phyloP scores from a whole-genome alignment of 2,113 vertebrate species.

The Sus scrofa region DNA sequence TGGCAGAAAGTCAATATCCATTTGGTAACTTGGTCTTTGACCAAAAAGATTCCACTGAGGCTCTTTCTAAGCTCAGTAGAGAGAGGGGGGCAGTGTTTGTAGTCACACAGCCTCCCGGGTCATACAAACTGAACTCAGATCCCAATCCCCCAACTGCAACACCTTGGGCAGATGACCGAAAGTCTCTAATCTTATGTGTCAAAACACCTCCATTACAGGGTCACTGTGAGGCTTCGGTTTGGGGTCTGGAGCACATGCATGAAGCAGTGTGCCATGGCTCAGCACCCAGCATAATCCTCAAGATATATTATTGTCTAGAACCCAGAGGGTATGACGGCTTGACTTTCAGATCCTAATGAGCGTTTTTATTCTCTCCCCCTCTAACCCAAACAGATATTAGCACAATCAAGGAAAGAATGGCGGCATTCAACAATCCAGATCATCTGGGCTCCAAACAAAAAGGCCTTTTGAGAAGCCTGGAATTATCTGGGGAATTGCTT shows the following conservation, averaged over 20 bases:
- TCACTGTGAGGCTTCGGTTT: not conserved
- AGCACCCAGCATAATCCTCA: not conserved
- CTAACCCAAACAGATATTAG: not conserved
- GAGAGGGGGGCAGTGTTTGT: not conserved
- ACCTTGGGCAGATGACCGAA: not conserved
- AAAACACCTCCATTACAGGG: not conserved
- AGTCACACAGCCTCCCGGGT: not conserved
- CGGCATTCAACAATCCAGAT: not conserved
- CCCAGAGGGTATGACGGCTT: not conserved
- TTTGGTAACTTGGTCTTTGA: constrained; percentile 14
- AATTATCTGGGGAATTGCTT: not conserved
- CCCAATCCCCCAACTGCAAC: not conserved
- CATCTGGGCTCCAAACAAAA: not conserved
- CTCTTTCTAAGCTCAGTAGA: constrained; percentile 3
- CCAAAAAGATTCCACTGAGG: not conserved
- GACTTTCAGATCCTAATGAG: not conserved
- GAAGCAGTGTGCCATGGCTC: not conserved
- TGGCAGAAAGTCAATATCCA: not conserved
- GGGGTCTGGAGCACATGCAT: not conserved
- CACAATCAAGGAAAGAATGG: constrained; percentile 34
- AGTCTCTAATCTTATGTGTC: not conserved
- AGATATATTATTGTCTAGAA: not conserved
- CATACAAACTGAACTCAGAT: not conserved
- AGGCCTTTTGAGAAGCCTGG: not conserved
- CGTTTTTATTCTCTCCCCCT: not conserved